Evolutionary conservation across 1,140 invertebrate species (phyloP), one percentile per base, ranked within the genome.

Genomic region (Heliconius eleuchia): DNA sequence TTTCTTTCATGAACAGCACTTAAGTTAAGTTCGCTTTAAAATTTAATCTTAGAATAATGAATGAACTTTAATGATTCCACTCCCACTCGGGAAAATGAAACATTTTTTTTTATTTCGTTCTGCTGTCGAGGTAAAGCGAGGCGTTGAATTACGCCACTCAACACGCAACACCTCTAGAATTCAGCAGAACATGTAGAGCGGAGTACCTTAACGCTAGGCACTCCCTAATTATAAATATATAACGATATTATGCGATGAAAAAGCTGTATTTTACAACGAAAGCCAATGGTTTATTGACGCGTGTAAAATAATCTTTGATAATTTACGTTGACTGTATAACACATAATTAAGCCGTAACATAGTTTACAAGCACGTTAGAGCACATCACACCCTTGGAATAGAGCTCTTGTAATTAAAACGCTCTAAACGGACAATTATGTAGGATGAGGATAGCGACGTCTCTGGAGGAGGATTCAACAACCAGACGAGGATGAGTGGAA

Each of bases 321-420:
- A 81, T 81, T 82, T 88, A 84, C 76, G 73, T 79, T 72, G 46
- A 81, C 82, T 83, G 80, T 78, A 83, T 86, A 82, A 81, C 72
- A 80, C 79, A 80, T 80, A 81, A 81, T 81, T 81, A 74, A 78
- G 78, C 83, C 80, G 81, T 86, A 84, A 83, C 80, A 85, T 91
- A 91, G 86, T 92, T 92, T 89, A 93, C 89, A 86, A 82, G 85
- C 86, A 82, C 85, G 84, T 87, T 83, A 89, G 85, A 82, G 82
- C 83, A 78, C 86, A 89, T 92, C 89, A 88, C 83, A 91, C 90
- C 91, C 88, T 88, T 82, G 80, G 83, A 90, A 92, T 90, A 89
- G 86, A 85, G 85, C 85, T 86, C 85, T 82, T 83, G 88, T 92
- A 92, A 92, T 94, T 94, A 92, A 92, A 94, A 88, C 89, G 84